Conservation (phyloP, 2,797 vertebrate genomes). For the Amniataba percoides region DNA sequence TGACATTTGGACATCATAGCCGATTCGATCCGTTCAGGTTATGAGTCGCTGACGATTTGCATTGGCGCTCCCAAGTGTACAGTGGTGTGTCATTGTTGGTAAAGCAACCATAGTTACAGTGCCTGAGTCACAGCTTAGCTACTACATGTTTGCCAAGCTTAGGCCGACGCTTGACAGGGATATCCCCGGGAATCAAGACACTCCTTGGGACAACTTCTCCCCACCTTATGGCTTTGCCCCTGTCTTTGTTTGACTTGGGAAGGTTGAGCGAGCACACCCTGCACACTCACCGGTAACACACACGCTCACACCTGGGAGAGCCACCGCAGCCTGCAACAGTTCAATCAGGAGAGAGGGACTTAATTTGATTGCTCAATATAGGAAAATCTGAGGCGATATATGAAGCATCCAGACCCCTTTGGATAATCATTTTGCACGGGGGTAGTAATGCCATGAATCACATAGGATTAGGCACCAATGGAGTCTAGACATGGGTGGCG, state of each 20-base stretch:
- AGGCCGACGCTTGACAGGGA: conserved; percentile 63
- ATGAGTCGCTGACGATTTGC: conserved; percentile 57
- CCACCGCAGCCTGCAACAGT: not conserved
- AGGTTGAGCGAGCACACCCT: conserved; percentile 59
- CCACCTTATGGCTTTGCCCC: conserved; percentile 55
- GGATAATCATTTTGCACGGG: conserved; percentile 20
- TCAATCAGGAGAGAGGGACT: not conserved
- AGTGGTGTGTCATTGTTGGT: conserved; percentile 60
- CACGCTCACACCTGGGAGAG: conserved; percentile 24
- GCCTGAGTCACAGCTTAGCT: conserved; percentile 56
- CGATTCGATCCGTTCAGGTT: conserved; percentile 24
- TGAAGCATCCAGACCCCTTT: conserved; percentile 9
- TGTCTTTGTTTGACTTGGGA: conserved; percentile 58
- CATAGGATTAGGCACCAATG: not conserved
- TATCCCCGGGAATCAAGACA: conserved; percentile 69
- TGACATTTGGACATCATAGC: conserved; percentile 43
- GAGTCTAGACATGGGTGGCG: conserved; percentile 46
- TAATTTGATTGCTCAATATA: conserved; percentile 11
- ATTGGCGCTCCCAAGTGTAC: conserved; percentile 41
- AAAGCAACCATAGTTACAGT: conserved; percentile 49
- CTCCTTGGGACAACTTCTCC: conserved; percentile 76
- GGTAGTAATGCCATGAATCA: conserved; percentile 25
- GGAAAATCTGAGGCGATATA: conserved; percentile 15
- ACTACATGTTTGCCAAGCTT: conserved; percentile 69
- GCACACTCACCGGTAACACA: conserved; percentile 39